These are phyloP conservation scores for Tanytarsus gracilentus DNA, from an alignment of 2,888 invertebrate species.

Conservation along the genomic window DNA sequence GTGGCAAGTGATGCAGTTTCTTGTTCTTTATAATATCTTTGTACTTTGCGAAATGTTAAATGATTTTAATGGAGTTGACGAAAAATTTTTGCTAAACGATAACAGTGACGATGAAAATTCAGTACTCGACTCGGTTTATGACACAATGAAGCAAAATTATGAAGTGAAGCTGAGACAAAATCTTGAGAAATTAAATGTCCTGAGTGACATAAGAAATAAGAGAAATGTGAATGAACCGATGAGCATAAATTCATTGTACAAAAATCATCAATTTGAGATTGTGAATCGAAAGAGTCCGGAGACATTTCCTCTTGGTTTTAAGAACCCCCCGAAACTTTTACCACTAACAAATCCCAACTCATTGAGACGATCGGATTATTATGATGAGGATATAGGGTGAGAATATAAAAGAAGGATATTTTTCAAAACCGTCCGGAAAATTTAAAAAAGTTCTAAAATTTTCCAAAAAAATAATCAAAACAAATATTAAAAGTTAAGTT, in stretches of 20 bases:
- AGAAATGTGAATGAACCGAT: constrained; percentile 21
- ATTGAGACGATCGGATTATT: constrained; percentile 15
- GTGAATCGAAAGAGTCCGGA: constrained; percentile 7
- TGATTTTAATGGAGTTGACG: neutral
- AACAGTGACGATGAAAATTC: neutral
- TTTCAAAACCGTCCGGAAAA: too few relatives aligned
- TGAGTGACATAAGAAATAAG: constrained; percentile 23
- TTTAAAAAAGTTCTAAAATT: neutral
- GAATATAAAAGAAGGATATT: too few relatives aligned
- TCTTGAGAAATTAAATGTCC: neutral
- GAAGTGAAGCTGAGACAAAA: constrained; percentile 15
- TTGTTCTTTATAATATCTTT: constrained; percentile 6
- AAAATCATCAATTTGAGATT: constrained; percentile 18
- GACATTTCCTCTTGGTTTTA: constrained; percentile 16
- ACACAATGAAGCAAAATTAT: constrained; percentile 19
- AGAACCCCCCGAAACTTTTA: neutral
- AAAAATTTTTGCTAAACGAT: neutral
- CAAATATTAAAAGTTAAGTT: neutral
- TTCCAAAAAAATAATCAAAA: neutral
- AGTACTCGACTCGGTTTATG: constrained; percentile 19
- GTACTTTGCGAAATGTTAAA: constrained; percentile 1
- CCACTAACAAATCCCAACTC: neutral
- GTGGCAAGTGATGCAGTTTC: neutral
- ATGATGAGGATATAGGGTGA: constrained; percentile 14
- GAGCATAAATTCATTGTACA: neutral